phyloP scores from a whole-genome alignment of 2,113 vertebrate species.

The Gulo gulo region DNA sequence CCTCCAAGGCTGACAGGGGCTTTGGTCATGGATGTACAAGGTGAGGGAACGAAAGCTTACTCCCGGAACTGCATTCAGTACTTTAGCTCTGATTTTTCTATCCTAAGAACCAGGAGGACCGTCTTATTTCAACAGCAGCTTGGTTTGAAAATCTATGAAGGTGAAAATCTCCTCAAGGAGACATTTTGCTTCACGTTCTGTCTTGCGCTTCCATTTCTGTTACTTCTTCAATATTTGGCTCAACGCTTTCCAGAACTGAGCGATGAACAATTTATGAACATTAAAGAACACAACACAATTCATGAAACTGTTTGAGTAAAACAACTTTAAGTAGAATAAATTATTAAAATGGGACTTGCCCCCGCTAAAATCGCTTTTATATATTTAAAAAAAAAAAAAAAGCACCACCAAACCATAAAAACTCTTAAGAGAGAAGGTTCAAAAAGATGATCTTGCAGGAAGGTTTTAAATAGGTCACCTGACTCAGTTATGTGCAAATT shows the following conservation, averaged over 20 bases:
- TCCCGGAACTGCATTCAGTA: accelerated
- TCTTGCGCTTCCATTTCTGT: too few species aligned
- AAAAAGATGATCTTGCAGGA: background rate
- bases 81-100: background rate
- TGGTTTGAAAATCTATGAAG: background rate
- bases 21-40: background rate
- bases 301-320: background rate
- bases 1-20: background rate
- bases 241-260: background rate
- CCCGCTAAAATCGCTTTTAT: background rate
- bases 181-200: background rate
- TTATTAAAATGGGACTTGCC: background rate
- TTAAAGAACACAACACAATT: background rate
- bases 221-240: background rate
- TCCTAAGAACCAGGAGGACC: background rate
- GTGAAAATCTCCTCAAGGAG: background rate
- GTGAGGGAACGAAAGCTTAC: background rate
- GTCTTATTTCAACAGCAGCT: background rate
- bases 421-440: background rate
- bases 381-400: background rate
- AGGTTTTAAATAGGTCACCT: background rate
- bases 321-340: background rate
- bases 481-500: background rate
- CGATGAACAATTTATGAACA: background rate
- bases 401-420: background rate